phyloP scores from a whole-genome alignment of 2,113 vertebrate species.

The Menidia beryllina region DNA sequence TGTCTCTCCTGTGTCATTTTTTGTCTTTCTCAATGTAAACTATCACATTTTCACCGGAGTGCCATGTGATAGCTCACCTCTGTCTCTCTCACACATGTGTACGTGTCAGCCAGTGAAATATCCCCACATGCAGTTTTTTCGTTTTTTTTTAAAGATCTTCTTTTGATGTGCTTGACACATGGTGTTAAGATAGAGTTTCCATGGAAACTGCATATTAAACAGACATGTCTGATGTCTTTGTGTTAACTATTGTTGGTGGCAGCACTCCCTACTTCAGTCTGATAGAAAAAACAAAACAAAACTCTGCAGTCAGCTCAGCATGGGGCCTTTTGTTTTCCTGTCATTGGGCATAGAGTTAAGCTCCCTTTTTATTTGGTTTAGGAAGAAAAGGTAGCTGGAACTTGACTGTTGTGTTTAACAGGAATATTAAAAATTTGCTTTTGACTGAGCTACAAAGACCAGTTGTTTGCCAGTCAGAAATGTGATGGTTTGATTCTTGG shows the following conservation, averaged over 20 bases:
- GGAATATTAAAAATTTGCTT: no score
- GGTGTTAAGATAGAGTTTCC: slow-evolving; percentile 68
- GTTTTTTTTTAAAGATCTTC: slow-evolving; percentile 32
- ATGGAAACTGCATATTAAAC: slow-evolving; percentile 78
- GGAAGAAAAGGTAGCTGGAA: slow-evolving; percentile 20
- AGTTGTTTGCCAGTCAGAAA: no score
- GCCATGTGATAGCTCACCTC: slow-evolving; percentile 44
- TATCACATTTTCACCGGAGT: slow-evolving; percentile 42
- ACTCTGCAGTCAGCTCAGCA: slow-evolving; percentile 13
- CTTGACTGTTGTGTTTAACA: no score
- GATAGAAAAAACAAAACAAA: slow-evolving; percentile 4
- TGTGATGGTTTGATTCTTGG: no score
- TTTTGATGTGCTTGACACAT: slow-evolving; percentile 65
- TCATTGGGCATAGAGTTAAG: slow-evolving; percentile 27
- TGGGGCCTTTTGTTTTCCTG: slow-evolving; percentile 57
- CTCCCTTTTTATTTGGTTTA: slow-evolving; percentile 12
- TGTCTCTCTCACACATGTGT: slow-evolving; percentile 15
- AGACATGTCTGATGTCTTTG: slow-evolving; percentile 53
- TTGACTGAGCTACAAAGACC: no score
- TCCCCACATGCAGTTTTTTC: slow-evolving; percentile 30
- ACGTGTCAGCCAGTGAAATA: slow-evolving; percentile 39
- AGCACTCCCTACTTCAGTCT: slow-evolving; percentile 23
- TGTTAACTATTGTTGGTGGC: slow-evolving; percentile 54
- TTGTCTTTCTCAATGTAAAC: slow-evolving; percentile 27
- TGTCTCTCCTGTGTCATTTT: slow-evolving; percentile 29